Percentiles rank a stretch among this genome's conserved stretches.
Conservation (phyloP, 2,888 invertebrate genomes). For the Fissipunctia ypsillon region DNA sequence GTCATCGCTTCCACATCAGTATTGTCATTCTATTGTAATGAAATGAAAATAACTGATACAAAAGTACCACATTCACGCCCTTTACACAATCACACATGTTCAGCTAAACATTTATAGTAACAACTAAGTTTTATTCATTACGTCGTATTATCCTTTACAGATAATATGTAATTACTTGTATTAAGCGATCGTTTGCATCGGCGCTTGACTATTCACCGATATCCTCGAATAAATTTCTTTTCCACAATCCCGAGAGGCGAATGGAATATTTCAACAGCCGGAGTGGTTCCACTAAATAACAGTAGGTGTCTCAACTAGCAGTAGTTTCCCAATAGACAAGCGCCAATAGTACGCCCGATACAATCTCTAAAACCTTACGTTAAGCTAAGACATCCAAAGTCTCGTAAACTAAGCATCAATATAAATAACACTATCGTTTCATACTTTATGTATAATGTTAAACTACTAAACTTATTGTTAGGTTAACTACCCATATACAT, state of each 20-base stretch:
- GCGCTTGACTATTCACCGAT: constrained; percentile 82
- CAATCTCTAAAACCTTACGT: constrained; percentile 84
- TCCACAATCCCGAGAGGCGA: constrained; percentile 30
- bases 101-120: constrained; percentile 90
- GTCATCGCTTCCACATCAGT: constrained; percentile 67
- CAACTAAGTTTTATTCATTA: constrained; percentile 88
- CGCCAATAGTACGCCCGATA: constrained; percentile 83
- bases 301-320: constrained; percentile 45
- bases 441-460: constrained; percentile 86
- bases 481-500: constrained; percentile 84
- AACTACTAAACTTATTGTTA: constrained; percentile 86
- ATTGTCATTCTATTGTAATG: constrained; percentile 75
- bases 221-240: constrained; percentile 27
- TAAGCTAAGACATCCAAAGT: constrained; percentile 87
- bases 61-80: constrained; percentile 87
- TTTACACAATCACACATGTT: constrained; percentile 87
- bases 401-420: constrained; percentile 88
- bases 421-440: constrained; percentile 89
- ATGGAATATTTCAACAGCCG: constrained; percentile 36
- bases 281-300: constrained; percentile 44
- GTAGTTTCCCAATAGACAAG: constrained; percentile 79
- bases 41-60: constrained; percentile 83
- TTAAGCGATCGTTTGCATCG: constrained; percentile 80
- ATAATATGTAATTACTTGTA: constrained; percentile 85
- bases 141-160: constrained; percentile 85